These are phyloP conservation scores for Aeoliscus strigatus DNA, from an alignment of 2,797 vertebrate species.

Conservation along the genomic window DNA sequence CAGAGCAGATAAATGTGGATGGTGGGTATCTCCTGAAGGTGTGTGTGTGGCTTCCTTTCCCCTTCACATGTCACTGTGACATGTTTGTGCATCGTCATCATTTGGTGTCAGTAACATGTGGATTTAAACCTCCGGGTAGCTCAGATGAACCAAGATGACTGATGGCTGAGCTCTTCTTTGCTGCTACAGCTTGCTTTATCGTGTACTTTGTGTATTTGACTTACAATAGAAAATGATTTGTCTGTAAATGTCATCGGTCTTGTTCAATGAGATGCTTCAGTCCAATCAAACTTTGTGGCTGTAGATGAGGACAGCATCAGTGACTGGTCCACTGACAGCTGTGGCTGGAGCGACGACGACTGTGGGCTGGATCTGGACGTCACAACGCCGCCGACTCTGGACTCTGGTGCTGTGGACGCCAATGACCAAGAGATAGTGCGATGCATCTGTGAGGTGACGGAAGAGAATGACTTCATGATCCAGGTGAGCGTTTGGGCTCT, in stretches of 20 bases:
- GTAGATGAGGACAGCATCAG: conserved; percentile 89
- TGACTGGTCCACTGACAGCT: conserved; percentile 90
- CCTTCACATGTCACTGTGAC: conserved; percentile 51
- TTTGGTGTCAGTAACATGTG: conserved; percentile 1
- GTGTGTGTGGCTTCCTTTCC: conserved; percentile 40
- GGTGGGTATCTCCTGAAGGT: conserved; percentile 76
- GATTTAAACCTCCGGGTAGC: conserved; percentile 1
- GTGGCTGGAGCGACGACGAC: conserved; percentile 93
- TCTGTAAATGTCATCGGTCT: too few species aligned
- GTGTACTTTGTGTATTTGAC: conserved; percentile 8
- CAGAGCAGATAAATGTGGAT: conserved; percentile 79
- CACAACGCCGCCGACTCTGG: conserved; percentile 82
- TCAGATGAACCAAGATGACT: conserved; percentile 18
- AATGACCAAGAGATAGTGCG: conserved; percentile 87
- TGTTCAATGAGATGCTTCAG: too few species aligned
- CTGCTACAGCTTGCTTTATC: conserved; percentile 56
- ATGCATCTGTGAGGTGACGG: conserved; percentile 92
- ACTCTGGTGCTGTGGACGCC: conserved; percentile 75
- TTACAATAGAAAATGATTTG: not conserved
- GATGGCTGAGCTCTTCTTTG: conserved; percentile 48
- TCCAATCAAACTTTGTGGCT: too few species aligned
- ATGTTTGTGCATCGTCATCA: conserved; percentile 8
- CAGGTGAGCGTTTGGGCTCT: conserved; percentile 82
- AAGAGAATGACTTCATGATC: conserved; percentile 98
- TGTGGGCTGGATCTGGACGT: conserved; percentile 82